phyloP scores from a whole-genome alignment of 2,797 vertebrate species.

The Eidolon dupreanum region DNA sequence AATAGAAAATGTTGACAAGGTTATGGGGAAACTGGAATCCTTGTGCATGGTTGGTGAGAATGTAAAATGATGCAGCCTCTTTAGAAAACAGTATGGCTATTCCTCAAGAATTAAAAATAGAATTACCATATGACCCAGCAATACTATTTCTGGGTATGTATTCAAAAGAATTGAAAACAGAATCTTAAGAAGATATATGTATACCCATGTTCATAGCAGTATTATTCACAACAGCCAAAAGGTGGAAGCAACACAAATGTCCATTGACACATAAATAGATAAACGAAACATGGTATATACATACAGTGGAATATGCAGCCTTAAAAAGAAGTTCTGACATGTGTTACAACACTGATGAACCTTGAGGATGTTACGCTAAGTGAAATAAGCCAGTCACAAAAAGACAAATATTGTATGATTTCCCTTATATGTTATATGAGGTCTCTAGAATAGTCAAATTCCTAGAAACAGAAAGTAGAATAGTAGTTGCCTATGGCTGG shows the following conservation, averaged over 20 bases:
- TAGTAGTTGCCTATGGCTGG: background rate
- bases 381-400: background rate
- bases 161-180: background rate
- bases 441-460: background rate
- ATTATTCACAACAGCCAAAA: background rate
- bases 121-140: background rate
- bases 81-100: background rate
- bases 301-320: background rate
- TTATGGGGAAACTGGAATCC: background rate
- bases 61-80: background rate
- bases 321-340: background rate
- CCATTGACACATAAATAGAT: background rate
- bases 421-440: background rate
- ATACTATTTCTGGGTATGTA: background rate
- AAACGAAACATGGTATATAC: background rate
- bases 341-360: background rate
- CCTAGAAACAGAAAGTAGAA: background rate
- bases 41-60: background rate
- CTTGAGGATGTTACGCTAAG: background rate
- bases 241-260: background rate
- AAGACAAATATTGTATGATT: background rate
- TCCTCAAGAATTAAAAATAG: background rate
- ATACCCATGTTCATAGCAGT: background rate
- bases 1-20: background rate
- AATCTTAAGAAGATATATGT: background rate